Percentiles rank a stretch among this genome's conserved stretches.
These are phyloP conservation scores for Lacerta bilineata DNA, from an alignment of 2,797 vertebrate genomes.

Conservation along the genomic window DNA sequence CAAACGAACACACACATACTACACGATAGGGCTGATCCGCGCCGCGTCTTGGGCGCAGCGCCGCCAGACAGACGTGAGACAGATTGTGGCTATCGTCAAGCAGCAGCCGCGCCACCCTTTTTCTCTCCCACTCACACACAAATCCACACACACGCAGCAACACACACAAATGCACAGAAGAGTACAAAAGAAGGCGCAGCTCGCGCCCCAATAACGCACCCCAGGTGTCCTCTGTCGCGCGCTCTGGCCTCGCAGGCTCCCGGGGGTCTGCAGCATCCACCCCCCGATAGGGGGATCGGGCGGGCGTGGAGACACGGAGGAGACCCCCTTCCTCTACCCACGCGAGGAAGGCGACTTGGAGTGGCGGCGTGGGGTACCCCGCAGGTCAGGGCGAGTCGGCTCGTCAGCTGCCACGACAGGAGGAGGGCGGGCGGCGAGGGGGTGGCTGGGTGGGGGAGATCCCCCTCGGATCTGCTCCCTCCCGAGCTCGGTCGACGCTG, in stretches of 20 bases:
- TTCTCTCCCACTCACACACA: fast-evolving
- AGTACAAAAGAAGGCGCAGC: not conserved
- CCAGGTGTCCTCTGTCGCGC: not conserved
- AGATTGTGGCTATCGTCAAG: not conserved
- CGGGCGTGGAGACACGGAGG: not conserved
- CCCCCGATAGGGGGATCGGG: not conserved
- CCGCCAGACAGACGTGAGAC: not conserved
- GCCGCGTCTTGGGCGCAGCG: not conserved
- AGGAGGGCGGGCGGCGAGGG: not conserved
- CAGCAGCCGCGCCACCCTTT: not conserved
- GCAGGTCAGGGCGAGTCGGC: not conserved
- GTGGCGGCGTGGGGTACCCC: not conserved
- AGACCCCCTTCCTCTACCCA: not conserved
- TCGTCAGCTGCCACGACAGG: not conserved
- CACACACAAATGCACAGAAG: too few species aligned
- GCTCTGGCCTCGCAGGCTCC: constrained; percentile 8
- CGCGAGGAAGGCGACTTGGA: not conserved
- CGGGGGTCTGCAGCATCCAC: not conserved
- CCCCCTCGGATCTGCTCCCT: not conserved
- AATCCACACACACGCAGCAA: too few species aligned
- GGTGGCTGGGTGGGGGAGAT: not conserved
- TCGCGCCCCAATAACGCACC: constrained; percentile 36
- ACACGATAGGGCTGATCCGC: too few species aligned
- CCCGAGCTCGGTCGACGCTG: not conserved
- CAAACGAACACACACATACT: too few species aligned